Base-by-base conservation (phyloP, 2,888 invertebrate genomes). In the Alcis repandata region DNA sequence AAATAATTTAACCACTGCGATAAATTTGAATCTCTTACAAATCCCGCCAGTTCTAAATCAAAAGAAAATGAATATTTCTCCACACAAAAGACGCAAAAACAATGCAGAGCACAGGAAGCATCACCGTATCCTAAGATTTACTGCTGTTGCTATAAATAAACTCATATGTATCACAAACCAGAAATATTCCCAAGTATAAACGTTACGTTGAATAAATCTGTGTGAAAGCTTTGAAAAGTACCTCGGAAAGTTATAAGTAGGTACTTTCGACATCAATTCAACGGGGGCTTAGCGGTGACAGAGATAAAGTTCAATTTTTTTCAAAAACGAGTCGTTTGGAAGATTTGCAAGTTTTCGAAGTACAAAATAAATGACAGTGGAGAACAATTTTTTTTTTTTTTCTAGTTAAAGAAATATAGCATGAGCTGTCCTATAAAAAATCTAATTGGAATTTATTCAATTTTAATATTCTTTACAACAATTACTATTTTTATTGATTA, bases 241-340 rank as follows among this genome's bases (percentile, higher is more conserved):
- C 65, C 68, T 71, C 56, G 60, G 59, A 54, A 75, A 78, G 72
- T 70, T 70, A 58, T 66, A 66, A 66, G 65, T 66, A 63, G 74
- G 69, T 74, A 72, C 76, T 73, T 74, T 74, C 62, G 65, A 73
- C 74, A 76, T 75, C 66, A 78, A 78, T 78, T 77, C 68, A 72
- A 68, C 70, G 67, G 63, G 68, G 71, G 70, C 74, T 78, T 73
- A 75, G 72, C 58, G 73, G 71, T 72, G 72, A 74, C 71, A 65
- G 68, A 69, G 62, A 68, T 73, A 72, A 74, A 73, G 69, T 72
- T 73, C 54, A 63, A 59, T 32, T 56, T 65, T 57, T 67, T 52
- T 60, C 45, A 51, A 58, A 53, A 40, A 46, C 52, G 20, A 66
- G 17, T 20, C 57, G 57, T 46, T 52, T 67, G 45, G 22, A 54